Percentiles rank a stretch among this genome's conserved stretches.
Evolutionary conservation across 2,888 invertebrate species (phyloP).

Genomic region (Drosophila formosana): DNA sequence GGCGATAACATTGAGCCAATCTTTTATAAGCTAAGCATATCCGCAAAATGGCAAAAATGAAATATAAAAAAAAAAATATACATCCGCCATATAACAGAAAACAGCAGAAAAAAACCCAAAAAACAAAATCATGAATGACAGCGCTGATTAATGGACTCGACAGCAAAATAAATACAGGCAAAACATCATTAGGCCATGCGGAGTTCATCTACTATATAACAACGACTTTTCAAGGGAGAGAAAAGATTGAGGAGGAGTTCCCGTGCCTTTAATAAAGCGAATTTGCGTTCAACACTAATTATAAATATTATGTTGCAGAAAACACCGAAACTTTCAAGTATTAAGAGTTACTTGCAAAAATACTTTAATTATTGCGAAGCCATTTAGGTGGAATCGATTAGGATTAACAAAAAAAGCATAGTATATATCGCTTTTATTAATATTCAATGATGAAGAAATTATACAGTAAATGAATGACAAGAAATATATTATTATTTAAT

Average conservation of each 20-base stretch:
- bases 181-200: conserved; percentile 50
- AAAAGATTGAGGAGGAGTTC: background rate
- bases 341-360: background rate
- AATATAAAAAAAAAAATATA: conserved; percentile 20
- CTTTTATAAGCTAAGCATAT: conserved; percentile 34
- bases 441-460: no score
- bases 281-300: conserved; percentile 1
- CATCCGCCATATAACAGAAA: conserved; percentile 52
- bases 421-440: no score
- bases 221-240: background rate
- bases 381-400: no score
- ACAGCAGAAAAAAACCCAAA: conserved; percentile 8
- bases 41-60: conserved; percentile 42
- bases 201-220: conserved; percentile 18
- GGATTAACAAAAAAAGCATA: no score
- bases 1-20: conserved; percentile 47
- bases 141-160: conserved; percentile 70
- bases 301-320: background rate
- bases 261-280: background rate
- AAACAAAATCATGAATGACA: conserved; percentile 65
- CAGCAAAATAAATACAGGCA: conserved; percentile 30
- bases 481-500: no score
- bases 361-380: background rate
- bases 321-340: background rate
- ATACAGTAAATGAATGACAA: no score